These are phyloP conservation scores for Formica selysi DNA, from an alignment of 1,140 invertebrate genomes.

Conservation along the genomic window DNA sequence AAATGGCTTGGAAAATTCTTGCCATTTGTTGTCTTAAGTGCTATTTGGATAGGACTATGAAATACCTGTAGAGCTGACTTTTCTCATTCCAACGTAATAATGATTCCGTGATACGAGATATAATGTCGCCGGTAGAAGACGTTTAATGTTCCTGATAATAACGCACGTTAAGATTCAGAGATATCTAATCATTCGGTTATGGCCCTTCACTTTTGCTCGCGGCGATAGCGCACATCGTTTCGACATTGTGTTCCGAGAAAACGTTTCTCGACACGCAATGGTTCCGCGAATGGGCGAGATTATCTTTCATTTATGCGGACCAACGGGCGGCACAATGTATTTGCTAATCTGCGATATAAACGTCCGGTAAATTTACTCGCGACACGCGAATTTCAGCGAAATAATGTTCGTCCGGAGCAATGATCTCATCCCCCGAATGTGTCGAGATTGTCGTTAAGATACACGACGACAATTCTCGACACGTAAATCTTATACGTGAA, in stretches of 20 bases:
- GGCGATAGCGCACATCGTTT: constrained; percentile 55
- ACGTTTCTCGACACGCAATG: constrained; percentile 39
- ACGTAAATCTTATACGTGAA: constrained; percentile 45
- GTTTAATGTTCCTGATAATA: constrained; percentile 55
- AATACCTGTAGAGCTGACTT: neutral
- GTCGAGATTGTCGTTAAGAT: constrained; percentile 65
- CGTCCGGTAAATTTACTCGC: constrained; percentile 57
- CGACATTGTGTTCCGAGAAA: constrained; percentile 57
- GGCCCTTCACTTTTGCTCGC: constrained; percentile 37
- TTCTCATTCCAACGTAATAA: constrained; percentile 12
- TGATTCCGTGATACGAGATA: constrained; percentile 40
- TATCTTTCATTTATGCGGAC: constrained; percentile 50
- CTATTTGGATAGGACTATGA: neutral
- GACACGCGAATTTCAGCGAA: constrained; percentile 59
- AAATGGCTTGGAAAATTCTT: constrained; percentile 17
- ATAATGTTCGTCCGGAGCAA: constrained; percentile 29
- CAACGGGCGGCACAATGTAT: constrained; percentile 43
- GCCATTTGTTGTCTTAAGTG: constrained; percentile 3
- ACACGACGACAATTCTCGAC: constrained; percentile 26
- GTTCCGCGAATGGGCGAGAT: constrained; percentile 56
- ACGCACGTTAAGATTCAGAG: constrained; percentile 36
- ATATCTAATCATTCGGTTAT: constrained; percentile 60
- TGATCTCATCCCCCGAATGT: constrained; percentile 36
- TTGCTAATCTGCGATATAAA: constrained; percentile 58
- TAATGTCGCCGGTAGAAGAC: constrained; percentile 31